Percentiles rank a stretch among this genome's conserved stretches.
Evolutionary conservation across 2,797 vertebrate genomes (phyloP).

Genomic region (Pterois miles): DNA sequence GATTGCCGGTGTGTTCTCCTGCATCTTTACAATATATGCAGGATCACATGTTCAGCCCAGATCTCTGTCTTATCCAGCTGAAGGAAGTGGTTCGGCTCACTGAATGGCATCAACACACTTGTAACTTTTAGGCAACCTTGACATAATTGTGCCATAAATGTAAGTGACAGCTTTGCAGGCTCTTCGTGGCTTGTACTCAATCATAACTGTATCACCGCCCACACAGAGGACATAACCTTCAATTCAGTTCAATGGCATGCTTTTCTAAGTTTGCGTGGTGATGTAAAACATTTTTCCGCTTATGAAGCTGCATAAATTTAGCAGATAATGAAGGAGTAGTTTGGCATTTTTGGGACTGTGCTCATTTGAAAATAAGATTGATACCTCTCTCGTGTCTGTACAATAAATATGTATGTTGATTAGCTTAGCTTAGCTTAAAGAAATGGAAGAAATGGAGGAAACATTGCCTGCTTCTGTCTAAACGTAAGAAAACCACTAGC

Average conservation of each 20-base stretch:
- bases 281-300: conserved; percentile 17
- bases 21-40: conserved; percentile 32
- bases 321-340: neutral
- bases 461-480: neutral
- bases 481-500: neutral
- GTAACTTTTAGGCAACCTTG: conserved; percentile 78
- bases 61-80: conserved; percentile 27
- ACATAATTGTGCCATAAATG: conserved; percentile 75
- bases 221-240: conserved; percentile 58
- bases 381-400: neutral
- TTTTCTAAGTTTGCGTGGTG: conserved; percentile 26
- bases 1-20: conserved; percentile 22
- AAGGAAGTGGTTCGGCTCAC: conserved; percentile 45
- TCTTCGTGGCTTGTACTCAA: conserved; percentile 65
- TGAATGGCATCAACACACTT: conserved; percentile 58
- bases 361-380: neutral
- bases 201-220: conserved; percentile 68
- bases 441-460: neutral
- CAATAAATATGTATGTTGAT: neutral
- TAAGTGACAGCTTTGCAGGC: conserved; percentile 69
- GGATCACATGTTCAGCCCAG: neutral
- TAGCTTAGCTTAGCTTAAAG: conserved; percentile 5
- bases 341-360: neutral
- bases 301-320: neutral
- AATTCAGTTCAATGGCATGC: conserved; percentile 25